phyloP scores from a whole-genome alignment of 2,797 vertebrate species.

The Helarctos malayanus region DNA sequence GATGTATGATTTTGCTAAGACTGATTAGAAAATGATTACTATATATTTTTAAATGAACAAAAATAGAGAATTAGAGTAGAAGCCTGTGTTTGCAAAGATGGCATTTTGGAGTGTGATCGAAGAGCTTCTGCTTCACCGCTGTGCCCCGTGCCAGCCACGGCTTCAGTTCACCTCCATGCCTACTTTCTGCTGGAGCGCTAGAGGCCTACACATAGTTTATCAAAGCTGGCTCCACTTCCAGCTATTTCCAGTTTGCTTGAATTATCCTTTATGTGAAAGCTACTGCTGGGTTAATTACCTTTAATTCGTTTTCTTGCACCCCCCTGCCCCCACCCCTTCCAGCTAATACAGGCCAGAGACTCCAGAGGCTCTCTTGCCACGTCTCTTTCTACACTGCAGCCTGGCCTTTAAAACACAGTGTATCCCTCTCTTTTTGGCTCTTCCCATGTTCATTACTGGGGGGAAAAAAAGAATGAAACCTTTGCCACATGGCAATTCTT shows the following conservation, averaged over 20 bases:
- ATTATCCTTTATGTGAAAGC: slow-evolving; percentile 65
- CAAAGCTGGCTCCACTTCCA: slow-evolving; percentile 18
- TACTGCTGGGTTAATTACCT: slow-evolving; percentile 71
- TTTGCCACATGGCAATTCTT: background rate
- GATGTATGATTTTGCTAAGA: background rate
- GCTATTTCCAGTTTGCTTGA: slow-evolving; percentile 65
- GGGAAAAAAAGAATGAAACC: background rate
- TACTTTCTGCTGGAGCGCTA: background rate
- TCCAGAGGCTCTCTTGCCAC: background rate
- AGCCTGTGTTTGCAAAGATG: background rate
- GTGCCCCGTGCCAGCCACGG: background rate
- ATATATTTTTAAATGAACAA: background rate
- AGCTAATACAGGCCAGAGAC: slow-evolving; percentile 22
- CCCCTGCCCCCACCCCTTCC: background rate
- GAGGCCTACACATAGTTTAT: background rate
- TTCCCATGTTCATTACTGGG: background rate
- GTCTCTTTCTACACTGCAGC: background rate
- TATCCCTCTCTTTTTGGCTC: background rate
- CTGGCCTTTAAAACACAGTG: background rate
- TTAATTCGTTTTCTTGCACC: slow-evolving; percentile 65
- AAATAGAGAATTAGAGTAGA: background rate
- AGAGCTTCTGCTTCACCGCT: background rate
- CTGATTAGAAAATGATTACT: background rate
- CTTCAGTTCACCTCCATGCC: background rate
- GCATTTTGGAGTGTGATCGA: background rate